These are phyloP conservation scores for Oligia strigilis DNA, from an alignment of 2,888 invertebrate species.

Conservation along the genomic window DNA sequence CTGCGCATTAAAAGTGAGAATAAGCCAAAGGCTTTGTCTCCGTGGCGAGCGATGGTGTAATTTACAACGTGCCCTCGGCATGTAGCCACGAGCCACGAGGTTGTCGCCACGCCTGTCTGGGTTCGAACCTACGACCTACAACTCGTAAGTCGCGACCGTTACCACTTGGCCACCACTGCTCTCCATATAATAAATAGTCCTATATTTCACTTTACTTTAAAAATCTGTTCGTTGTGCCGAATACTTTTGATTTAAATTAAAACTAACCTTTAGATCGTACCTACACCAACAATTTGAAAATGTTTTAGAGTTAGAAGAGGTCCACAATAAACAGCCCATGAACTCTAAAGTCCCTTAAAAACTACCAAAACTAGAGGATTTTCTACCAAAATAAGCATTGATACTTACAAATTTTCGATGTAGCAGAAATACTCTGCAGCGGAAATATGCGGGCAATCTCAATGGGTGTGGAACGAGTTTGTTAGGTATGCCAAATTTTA, in stretches of 20 bases:
- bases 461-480: slow-evolving; percentile 68
- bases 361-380: not conserved
- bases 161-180: too few species aligned
- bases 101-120: too few species aligned
- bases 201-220: not conserved
- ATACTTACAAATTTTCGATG: slow-evolving; percentile 28
- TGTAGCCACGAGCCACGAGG: slow-evolving; percentile 56
- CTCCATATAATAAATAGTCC: too few species aligned
- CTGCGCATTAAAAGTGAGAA: slow-evolving; percentile 69
- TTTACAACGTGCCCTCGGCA: slow-evolving; percentile 80
- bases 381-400: not conserved
- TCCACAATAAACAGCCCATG: too few species aligned
- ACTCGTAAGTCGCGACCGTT: too few species aligned
- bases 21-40: slow-evolving; percentile 77
- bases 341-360: not conserved
- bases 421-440: slow-evolving; percentile 53
- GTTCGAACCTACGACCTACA: too few species aligned
- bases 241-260: not conserved
- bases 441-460: slow-evolving; percentile 59
- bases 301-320: not conserved
- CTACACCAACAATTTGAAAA: not conserved
- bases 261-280: not conserved
- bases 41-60: slow-evolving; percentile 79
- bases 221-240: not conserved
- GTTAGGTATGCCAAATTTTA: slow-evolving; percentile 67